phyloP scores from a whole-genome alignment of 2,113 vertebrate species.

The Bufo gargarizans region DNA sequence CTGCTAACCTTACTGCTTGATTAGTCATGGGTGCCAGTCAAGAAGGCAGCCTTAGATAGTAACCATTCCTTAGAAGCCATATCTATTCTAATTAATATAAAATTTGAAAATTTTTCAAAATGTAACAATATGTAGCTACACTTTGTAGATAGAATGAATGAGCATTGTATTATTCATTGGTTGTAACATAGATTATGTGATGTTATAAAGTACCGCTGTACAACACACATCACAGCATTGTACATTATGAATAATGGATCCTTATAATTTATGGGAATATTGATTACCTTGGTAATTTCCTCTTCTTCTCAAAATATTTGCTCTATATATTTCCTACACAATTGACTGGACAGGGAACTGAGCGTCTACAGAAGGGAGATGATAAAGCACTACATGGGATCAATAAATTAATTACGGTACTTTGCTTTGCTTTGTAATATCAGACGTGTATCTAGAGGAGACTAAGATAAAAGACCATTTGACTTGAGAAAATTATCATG shows the following conservation, averaged over 20 bases:
- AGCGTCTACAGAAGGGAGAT: too few relatives aligned
- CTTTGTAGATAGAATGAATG: neutral
- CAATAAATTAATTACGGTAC: neutral
- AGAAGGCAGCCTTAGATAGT: neutral
- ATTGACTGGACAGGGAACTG: neutral
- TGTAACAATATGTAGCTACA: neutral
- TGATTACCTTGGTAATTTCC: neutral
- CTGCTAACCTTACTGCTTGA: too few relatives aligned
- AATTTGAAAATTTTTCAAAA: too few relatives aligned
- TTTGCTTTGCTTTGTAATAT: neutral
- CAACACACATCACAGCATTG: neutral
- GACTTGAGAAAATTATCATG: too few relatives aligned
- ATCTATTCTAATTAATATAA: too few relatives aligned
- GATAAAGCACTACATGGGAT: neutral
- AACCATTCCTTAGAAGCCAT: neutral
- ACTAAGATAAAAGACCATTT: neutral
- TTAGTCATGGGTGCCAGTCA: too few relatives aligned
- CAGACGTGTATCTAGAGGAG: neutral
- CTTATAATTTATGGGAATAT: neutral
- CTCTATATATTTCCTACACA: neutral
- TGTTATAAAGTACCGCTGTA: neutral
- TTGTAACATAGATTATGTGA: slow-evolving; percentile 28
- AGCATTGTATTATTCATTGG: neutral
- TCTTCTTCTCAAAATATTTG: neutral
- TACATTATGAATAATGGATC: neutral